Percentiles rank a stretch among this genome's conserved stretches.
phyloP scores from a whole-genome alignment of 2,888 invertebrate genomes.

The Mimas tiliae region DNA sequence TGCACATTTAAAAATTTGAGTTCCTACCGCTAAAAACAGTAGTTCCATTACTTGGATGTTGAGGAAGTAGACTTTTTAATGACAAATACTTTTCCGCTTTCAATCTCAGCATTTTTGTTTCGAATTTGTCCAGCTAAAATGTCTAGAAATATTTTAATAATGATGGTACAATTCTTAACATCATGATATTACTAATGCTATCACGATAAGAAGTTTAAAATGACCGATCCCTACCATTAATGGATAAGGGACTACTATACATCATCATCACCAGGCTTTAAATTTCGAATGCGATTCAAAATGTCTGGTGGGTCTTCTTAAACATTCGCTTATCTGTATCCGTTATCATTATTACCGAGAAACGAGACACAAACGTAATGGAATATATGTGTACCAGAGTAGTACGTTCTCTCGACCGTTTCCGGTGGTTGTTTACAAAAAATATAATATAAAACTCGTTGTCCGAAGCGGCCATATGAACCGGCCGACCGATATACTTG shows the following conservation, averaged over 20 bases:
- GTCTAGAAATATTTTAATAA: too few species aligned
- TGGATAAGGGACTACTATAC: conserved; percentile 5
- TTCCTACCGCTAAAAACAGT: too few species aligned
- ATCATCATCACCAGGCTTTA: conserved; percentile 17
- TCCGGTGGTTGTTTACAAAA: conserved; percentile 83
- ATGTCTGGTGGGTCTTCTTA: conserved; percentile 52
- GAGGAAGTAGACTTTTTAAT: too few species aligned
- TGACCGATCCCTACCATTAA: conserved; percentile 1
- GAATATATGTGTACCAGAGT: conserved; percentile 80
- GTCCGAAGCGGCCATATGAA: conserved; percentile 69
- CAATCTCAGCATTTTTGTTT: too few species aligned
- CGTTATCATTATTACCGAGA: conserved; percentile 74
- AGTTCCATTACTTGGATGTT: too few species aligned
- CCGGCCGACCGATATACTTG: conserved; percentile 78
- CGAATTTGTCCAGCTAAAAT: too few species aligned
- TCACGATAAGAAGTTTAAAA: not conserved
- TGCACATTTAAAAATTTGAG: too few species aligned
- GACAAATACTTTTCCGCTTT: too few species aligned
- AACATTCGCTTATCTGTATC: conserved; percentile 63
- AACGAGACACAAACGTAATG: conserved; percentile 74
- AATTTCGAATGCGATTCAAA: conserved; percentile 31
- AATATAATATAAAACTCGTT: conserved; percentile 71
- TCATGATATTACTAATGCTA: not conserved
- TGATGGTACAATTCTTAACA: too few species aligned
- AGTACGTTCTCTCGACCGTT: conserved; percentile 72